Evolutionary conservation across 2,113 vertebrate genomes (phyloP), one percentile per base, ranked within the genome.

Genomic region (Lepidothrix coronata): DNA sequence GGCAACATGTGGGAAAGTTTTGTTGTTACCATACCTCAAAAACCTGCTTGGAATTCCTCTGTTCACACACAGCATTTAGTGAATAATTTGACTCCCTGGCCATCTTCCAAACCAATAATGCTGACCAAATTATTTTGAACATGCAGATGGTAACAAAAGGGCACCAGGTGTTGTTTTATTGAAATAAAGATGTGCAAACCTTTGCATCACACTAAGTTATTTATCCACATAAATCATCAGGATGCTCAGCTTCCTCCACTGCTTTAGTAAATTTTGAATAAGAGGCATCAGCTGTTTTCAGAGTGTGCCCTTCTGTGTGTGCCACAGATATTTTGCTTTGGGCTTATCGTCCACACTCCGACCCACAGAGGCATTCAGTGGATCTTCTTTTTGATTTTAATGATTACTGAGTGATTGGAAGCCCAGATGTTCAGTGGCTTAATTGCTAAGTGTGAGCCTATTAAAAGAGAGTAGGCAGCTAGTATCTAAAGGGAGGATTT

Each of bases 151-250:
- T 89, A 93, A 92, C 88, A 84, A 95, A 96, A 95, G 95, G 93
- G 93, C 95, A 91, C 90, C 96, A 97, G 96, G 96, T 97, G 96
- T 91, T 96, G 95, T 75, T 97, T 96, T 96, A 96, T 94, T 91
- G 89, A 81, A 96, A 97, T 97, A 96, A 96, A 96, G 95, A 97
- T 92, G 79, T 94, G 95, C 85, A 97, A 96, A 97, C 92, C 95
- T 95, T 97, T 92, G 85, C 93, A 81, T 95, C 93, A 84, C 83
- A 72, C 88, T 14, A 81, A 62, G 83, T 91, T 97, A 94, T 97
- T 96, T 96, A 96, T 95, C 85, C 88, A 89, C 68, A 68, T 58
- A 95, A 95, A 94, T 93, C 83, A 87, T 33, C 80, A 84, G 85
- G 72, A 91, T 92, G 76, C 88, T 96, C 79, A 71, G 90, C 90